phyloP scores from a whole-genome alignment of 2,797 vertebrate genomes.

The Alfaro cultratus region DNA sequence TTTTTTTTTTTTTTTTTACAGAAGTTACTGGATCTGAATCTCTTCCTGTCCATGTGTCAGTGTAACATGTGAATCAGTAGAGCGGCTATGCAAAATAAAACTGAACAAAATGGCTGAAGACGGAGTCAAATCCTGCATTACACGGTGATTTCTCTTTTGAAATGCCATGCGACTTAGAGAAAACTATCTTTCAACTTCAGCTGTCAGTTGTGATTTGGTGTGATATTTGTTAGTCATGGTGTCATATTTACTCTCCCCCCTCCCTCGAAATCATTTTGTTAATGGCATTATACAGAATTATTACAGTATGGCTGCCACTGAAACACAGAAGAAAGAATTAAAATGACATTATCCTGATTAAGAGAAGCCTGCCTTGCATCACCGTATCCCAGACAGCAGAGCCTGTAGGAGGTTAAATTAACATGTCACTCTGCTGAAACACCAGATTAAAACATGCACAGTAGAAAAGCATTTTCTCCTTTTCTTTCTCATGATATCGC shows the following conservation, averaged over 20 bases:
- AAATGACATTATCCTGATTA: conserved; percentile 58
- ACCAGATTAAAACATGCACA: conserved; percentile 42
- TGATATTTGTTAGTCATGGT: conserved; percentile 28
- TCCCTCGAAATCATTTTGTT: conserved; percentile 18
- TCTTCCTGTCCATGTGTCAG: neutral
- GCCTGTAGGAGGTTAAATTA: conserved; percentile 57
- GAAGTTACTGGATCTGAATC: no score
- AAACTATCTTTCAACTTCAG: neutral
- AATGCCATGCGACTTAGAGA: neutral
- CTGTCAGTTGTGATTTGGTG: conserved; percentile 4
- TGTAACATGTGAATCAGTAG: neutral
- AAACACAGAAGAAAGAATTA: conserved; percentile 19
- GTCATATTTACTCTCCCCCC: conserved; percentile 12
- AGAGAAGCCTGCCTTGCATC: conserved; percentile 32
- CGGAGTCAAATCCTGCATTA: neutral
- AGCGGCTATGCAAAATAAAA: neutral
- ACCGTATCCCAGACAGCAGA: conserved; percentile 40
- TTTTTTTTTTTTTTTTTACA: no score
- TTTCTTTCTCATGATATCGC: neutral
- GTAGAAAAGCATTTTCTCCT: conserved; percentile 13
- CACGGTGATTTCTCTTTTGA: neutral
- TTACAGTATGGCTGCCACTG: conserved; percentile 20
- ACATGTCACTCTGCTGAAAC: conserved; percentile 57
- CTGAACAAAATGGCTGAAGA: neutral
- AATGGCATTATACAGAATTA: conserved; percentile 33